Evolutionary conservation across 2,888 invertebrate species (phyloP).

Genomic region (Galeopsomyia nigrocyanea): DNA sequence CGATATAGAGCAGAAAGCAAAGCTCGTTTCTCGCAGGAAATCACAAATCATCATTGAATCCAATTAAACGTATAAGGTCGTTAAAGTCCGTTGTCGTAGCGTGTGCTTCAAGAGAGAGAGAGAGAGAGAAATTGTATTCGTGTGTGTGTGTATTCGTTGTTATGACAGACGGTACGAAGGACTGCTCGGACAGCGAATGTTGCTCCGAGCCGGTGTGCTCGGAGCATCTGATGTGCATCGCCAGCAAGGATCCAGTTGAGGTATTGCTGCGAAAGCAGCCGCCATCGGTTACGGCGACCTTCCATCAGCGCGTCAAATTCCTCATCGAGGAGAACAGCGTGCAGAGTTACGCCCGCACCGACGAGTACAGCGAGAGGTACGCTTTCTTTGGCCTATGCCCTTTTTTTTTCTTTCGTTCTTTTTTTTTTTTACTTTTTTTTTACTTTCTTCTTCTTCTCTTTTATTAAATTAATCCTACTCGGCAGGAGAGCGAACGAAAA

Average conservation of each 20-base stretch:
- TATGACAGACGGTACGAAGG: constrained; percentile 91
- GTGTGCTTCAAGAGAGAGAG: neutral
- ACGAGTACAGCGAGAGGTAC: constrained; percentile 99
- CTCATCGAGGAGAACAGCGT: constrained; percentile 98
- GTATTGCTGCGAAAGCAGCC: constrained; percentile 96
- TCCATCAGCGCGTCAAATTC: constrained; percentile 97
- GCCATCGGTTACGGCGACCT: constrained; percentile 95
- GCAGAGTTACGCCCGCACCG: constrained; percentile 97
- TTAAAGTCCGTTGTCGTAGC: constrained; percentile 12
- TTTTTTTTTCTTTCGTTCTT: no score
- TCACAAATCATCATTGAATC: constrained; percentile 36
- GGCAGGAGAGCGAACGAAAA: no score
- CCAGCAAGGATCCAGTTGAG: constrained; percentile 96
- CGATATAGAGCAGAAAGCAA: no score
- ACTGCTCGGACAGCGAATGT: constrained; percentile 99
- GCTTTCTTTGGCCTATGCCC: constrained; percentile 62
- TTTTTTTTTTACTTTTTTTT: no score
- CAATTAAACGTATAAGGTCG: constrained; percentile 14
- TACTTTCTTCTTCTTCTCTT: neutral
- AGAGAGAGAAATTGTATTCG: neutral
- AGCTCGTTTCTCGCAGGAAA: constrained; percentile 25
- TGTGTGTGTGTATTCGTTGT: constrained; percentile 47
- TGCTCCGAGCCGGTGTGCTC: constrained; percentile 90
- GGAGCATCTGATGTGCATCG: constrained; percentile 94
- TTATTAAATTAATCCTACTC: constrained; percentile 46